These are phyloP conservation scores for Eira barbara DNA, from an alignment of 2,113 vertebrate species.

Conservation along the genomic window DNA sequence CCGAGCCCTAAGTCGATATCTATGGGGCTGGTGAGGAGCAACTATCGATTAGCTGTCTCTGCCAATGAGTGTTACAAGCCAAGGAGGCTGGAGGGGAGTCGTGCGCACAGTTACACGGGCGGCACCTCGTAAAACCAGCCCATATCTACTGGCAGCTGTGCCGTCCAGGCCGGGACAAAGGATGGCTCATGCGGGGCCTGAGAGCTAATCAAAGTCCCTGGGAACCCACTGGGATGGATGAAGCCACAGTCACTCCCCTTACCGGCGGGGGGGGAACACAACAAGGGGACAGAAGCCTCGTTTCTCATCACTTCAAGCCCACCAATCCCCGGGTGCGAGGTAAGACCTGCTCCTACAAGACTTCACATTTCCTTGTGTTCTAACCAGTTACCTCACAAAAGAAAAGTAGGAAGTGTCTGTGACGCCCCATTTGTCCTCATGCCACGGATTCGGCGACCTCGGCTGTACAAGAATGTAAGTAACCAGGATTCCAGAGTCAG, in stretches of 20 bases:
- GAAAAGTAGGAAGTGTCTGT: neutral
- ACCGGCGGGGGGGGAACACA: neutral
- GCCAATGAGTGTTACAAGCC: constrained; percentile 80
- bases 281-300: neutral
- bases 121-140: constrained; percentile 58
- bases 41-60: constrained; percentile 85
- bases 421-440: neutral
- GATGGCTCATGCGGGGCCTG: constrained; percentile 5
- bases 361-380: neutral
- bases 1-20: constrained; percentile 82
- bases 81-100: constrained; percentile 77
- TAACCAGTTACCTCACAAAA: neutral
- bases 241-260: neutral
- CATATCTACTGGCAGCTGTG: constrained; percentile 21
- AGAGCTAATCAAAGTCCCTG: constrained; percentile 44
- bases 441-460: neutral
- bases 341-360: neutral
- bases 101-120: constrained; percentile 28
- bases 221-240: neutral
- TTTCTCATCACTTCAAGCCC: neutral
- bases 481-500: neutral
- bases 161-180: constrained; percentile 52
- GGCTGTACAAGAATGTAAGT: no score
- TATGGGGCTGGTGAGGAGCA: constrained; percentile 79
- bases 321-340: neutral